Evolutionary conservation across 2,113 vertebrate genomes (phyloP), one percentile per base, ranked within the genome.

Genomic region (Myotis brandtii): DNA sequence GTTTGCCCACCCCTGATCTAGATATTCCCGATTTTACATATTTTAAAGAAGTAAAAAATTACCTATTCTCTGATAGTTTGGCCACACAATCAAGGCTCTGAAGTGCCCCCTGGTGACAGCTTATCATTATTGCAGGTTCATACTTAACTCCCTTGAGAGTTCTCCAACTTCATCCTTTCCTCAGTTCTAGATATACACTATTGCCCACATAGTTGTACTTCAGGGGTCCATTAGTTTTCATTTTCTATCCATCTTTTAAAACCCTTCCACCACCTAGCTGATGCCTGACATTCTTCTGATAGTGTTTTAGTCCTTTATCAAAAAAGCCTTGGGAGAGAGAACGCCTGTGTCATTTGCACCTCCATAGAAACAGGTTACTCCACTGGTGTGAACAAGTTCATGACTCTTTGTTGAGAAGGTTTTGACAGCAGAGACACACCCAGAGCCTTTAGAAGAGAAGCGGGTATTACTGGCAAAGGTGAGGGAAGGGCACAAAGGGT

Each of bases 101-200:
- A 81, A 86, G 85, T 75, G 91, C 90, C 88, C 88, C 93, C 97
- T 88, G 23, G 69, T 91, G 94, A 34, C 56, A 56, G 0, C 10
- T 75, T 89, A 13, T 82, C 77, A 86, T 79, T 94, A 96, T 82
- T 95, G 62, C 85, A 92, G 72, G 81, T 56, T 95, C 32, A 82
- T 37, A 37, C 48, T 54, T 46, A 16, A 46, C 4, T 25, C 25
- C 11, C 27, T 62, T 4, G 6, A 48, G 21, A 10, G 14, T 50
- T 75, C 48, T 50, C 48, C 48, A 66, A 18, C 56, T 69, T 43
- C 56, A 66, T 12, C 43, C 34, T 66, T 40, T 84, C 7, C 30
- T 86, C 17, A 13, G 25, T 52, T 84, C 30, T 72, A 82, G 13
- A 77, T 50, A 67, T 18, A 64, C 2, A 4, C n/a, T 30, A 12